Conservation (phyloP, 2,113 vertebrate genomes). For the Pelodiscus sinensis region DNA sequence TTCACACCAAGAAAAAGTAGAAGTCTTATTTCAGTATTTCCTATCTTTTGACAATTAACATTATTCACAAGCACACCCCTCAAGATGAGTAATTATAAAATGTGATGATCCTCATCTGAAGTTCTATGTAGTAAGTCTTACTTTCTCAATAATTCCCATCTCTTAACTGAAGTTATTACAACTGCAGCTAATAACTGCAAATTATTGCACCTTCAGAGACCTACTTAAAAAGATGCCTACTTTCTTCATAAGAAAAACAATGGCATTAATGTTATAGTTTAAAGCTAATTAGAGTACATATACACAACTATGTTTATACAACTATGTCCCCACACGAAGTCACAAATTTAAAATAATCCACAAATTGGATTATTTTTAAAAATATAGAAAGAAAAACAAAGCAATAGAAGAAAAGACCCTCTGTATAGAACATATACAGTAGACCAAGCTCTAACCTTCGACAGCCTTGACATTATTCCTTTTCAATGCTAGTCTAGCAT, state of each 20-base stretch:
- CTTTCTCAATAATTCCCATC: not conserved
- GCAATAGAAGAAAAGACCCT: not conserved
- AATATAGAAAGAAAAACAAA: not conserved
- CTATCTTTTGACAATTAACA: not conserved
- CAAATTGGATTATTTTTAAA: not conserved
- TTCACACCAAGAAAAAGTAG: not conserved
- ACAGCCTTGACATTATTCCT: not conserved
- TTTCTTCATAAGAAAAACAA: not conserved
- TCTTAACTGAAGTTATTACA: not conserved
- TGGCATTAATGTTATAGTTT: not conserved
- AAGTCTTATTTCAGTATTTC: not conserved
- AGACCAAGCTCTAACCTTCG: not conserved
- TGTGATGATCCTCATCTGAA: not conserved
- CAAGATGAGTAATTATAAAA: not conserved
- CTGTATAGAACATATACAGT: not conserved
- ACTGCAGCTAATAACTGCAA: not conserved
- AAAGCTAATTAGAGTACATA: not conserved
- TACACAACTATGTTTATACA: not conserved
- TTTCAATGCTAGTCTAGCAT: not conserved
- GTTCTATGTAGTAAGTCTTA: not conserved
- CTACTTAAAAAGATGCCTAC: not conserved
- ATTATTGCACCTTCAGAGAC: not conserved
- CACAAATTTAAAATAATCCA: not conserved
- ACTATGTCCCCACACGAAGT: not conserved
- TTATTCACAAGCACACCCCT: not conserved